A percentile compares a stretch with the other conserved stretches of the same genome.
phyloP scores from a whole-genome alignment of 2,888 invertebrate genomes.

The Drosophila multiciliata region DNA sequence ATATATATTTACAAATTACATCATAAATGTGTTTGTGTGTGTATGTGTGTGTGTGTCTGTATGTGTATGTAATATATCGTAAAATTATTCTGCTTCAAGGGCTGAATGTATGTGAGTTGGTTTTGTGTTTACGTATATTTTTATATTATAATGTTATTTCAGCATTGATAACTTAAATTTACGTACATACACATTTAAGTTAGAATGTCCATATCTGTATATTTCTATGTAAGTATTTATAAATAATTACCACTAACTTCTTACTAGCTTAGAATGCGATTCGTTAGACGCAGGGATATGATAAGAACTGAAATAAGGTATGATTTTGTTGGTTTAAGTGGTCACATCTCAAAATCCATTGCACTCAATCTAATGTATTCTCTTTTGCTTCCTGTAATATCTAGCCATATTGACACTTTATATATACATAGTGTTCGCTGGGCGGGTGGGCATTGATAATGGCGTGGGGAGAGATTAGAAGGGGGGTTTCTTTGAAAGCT shows the following conservation, averaged over 20 bases:
- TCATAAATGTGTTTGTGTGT: background rate
- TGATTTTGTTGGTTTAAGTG: conserved; percentile 26
- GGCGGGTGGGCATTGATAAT: background rate
- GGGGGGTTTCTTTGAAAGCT: conserved; percentile 50
- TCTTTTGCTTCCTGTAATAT: conserved; percentile 50
- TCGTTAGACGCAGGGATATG: conserved; percentile 70
- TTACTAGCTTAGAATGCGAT: conserved; percentile 32
- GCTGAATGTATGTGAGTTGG: conserved; percentile 19
- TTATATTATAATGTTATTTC: conserved; percentile 24
- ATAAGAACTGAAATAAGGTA: conserved; percentile 43
- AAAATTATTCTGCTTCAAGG: conserved; percentile 20
- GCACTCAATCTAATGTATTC: conserved; percentile 50
- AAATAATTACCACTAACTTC: conserved; percentile 20
- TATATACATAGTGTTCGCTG: background rate
- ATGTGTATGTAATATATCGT: conserved; percentile 22
- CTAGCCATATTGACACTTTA: conserved; percentile 16
- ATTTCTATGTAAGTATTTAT: conserved; percentile 1
- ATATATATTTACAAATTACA: background rate
- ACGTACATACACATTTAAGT: conserved; percentile 37
- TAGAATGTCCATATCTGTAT: conserved; percentile 19
- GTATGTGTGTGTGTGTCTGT: conserved; percentile 3
- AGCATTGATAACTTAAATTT: conserved; percentile 44
- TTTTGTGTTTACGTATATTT: conserved; percentile 18
- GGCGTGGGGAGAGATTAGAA: background rate
- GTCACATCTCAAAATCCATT: conserved; percentile 49